A percentile compares a stretch with the other conserved stretches of the same genome.
Conservation (phyloP, 1,140 invertebrate genomes). For the Xylocopa sonorina region DNA sequence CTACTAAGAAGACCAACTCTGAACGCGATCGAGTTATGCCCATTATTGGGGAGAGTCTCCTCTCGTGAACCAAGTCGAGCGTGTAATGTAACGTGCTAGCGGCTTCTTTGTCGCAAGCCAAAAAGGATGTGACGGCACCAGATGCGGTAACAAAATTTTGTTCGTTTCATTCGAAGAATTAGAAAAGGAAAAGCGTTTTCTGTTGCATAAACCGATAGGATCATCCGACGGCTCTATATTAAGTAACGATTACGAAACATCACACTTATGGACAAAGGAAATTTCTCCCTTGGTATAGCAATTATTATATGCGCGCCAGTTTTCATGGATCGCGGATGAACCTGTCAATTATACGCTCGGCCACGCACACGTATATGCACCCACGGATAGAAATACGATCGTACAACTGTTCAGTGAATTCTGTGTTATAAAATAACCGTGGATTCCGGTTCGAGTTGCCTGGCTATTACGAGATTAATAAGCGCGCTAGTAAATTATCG, state of each 20-base stretch:
- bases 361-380: neutral
- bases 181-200: conserved; percentile 4
- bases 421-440: neutral
- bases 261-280: neutral
- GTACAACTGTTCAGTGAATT: neutral
- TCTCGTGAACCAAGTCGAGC: no score
- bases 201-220: neutral
- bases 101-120: no score
- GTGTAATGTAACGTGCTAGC: no score
- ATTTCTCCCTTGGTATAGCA: conserved; percentile 20
- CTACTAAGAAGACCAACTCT: no score
- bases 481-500: conserved; percentile 36
- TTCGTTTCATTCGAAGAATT: neutral
- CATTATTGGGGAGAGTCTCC: no score
- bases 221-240: neutral
- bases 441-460: conserved; percentile 9
- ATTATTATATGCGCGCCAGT: neutral
- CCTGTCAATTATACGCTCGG: neutral
- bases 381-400: neutral
- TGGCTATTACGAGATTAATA: conserved; percentile 39
- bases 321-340: neutral
- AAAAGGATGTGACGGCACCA: no score
- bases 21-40: no score
- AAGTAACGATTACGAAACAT: conserved; percentile 26
- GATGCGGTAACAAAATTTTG: no score